Conservation (phyloP, 2,888 invertebrate species). For the Carcina quercana region DNA sequence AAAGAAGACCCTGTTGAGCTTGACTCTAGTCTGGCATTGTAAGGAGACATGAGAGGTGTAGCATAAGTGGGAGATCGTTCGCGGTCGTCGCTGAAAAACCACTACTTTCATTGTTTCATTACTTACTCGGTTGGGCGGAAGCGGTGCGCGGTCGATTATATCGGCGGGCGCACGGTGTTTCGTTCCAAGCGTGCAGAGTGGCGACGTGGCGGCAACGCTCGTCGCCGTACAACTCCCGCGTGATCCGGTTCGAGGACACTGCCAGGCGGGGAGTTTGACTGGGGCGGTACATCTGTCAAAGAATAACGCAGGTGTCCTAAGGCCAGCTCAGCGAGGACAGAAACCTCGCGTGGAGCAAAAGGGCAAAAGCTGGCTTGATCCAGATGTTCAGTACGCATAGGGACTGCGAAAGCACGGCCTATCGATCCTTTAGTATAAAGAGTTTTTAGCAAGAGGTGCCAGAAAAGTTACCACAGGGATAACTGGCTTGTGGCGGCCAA, state of each 20-base stretch:
- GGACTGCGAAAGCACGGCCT: conserved; percentile 79
- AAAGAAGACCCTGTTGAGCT: conserved; percentile 82
- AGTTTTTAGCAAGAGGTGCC: conserved; percentile 78
- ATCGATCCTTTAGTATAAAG: conserved; percentile 77
- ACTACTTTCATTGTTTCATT: conserved; percentile 40
- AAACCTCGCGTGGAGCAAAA: conserved; percentile 83
- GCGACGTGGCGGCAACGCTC: conserved; percentile 56
- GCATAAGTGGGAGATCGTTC: conserved; percentile 67
- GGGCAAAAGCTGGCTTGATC: conserved; percentile 80
- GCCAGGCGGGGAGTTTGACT: conserved; percentile 79
- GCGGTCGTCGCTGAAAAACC: conserved; percentile 42
- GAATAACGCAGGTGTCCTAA: conserved; percentile 78
- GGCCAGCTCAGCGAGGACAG: conserved; percentile 74
- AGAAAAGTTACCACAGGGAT: conserved; percentile 81
- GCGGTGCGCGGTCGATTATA: conserved; percentile 27
- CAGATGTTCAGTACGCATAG: conserved; percentile 78
- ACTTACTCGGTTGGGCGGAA: conserved; percentile 37
- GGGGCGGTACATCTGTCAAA: conserved; percentile 80
- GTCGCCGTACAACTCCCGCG: conserved; percentile 35
- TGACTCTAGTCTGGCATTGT: conserved; percentile 79
- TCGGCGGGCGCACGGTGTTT: conserved; percentile 30
- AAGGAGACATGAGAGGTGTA: conserved; percentile 77
- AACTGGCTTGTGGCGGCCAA: conserved; percentile 79
- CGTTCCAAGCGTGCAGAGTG: conserved; percentile 68
- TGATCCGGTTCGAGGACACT: conserved; percentile 74